These are phyloP conservation scores for Eudemis profundana DNA, from an alignment of 2,888 invertebrate species.

Conservation along the genomic window DNA sequence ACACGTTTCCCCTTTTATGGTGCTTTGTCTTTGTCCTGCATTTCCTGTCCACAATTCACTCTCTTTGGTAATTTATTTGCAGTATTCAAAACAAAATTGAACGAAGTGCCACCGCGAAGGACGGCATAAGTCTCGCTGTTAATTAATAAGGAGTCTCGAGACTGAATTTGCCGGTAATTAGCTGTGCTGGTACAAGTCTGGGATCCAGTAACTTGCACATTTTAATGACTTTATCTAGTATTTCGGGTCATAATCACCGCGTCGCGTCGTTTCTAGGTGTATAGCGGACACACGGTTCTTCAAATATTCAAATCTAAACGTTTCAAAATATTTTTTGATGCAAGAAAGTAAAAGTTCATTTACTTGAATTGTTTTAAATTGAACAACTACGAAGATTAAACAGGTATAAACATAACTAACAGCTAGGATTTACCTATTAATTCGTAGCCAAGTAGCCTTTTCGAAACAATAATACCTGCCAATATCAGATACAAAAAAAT, in stretches of 20 bases:
- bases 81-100: conserved; percentile 1
- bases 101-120: not conserved
- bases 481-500: too few species aligned
- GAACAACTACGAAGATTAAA: too few species aligned
- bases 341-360: too few species aligned
- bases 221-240: conserved; percentile 73
- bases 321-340: too few species aligned
- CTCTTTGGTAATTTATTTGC: conserved; percentile 19
- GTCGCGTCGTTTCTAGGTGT: conserved; percentile 55
- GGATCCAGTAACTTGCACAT: conserved; percentile 67
- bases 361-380: too few species aligned
- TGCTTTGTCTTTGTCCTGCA: conserved; percentile 42
- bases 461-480: too few species aligned
- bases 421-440: too few species aligned
- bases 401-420: too few species aligned
- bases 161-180: conserved; percentile 35
- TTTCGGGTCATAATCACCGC: conserved; percentile 59
- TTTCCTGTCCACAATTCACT: conserved; percentile 40
- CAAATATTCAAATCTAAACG: conserved; percentile 6
- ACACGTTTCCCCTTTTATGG: conserved; percentile 44
- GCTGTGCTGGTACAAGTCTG: conserved; percentile 48
- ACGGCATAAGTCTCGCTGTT: conserved; percentile 17
- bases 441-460: too few species aligned
- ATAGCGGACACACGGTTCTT: conserved; percentile 54
- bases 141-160: conserved; percentile 31